Conservation (phyloP, 2,113 vertebrate species). For the Sander vitreus region DNA sequence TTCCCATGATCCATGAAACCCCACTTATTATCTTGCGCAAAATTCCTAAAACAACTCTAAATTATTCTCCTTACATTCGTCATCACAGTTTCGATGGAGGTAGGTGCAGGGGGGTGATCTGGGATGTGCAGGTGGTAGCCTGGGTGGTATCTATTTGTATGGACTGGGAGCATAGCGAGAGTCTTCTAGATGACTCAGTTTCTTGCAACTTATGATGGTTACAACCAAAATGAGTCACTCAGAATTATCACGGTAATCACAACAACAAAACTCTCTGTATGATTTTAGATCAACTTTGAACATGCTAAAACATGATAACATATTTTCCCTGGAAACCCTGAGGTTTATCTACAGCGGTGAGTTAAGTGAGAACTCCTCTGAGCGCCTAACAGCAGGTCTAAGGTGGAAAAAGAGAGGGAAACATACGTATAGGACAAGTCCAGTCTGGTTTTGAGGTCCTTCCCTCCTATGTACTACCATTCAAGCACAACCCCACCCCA, state of each 20-base stretch:
- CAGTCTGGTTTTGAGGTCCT: conserved; percentile 68
- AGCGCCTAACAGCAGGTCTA: neutral
- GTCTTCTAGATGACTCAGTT: conserved; percentile 38
- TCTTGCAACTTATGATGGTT: neutral
- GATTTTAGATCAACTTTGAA: neutral
- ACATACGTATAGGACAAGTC: conserved; percentile 61
- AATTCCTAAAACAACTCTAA: conserved; percentile 16
- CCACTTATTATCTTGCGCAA: conserved; percentile 13
- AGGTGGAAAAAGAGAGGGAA: conserved; percentile 36
- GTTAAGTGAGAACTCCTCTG: neutral
- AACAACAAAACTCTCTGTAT: neutral
- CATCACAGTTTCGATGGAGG: conserved; percentile 64
- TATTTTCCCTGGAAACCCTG: neutral
- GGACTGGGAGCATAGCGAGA: neutral
- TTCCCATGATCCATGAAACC: conserved; percentile 31
- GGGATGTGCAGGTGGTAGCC: conserved; percentile 12
- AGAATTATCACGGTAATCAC: neutral
- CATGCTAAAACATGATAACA: neutral
- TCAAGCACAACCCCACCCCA: conserved; percentile 53
- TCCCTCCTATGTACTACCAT: neutral
- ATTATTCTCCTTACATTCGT: conserved; percentile 5
- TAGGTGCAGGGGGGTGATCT: neutral
- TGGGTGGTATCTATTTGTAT: conserved; percentile 26
- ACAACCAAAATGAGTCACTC: conserved; percentile 7
- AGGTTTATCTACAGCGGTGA: neutral